These are phyloP conservation scores for Enteromius viviparus DNA, from an alignment of 2,797 vertebrate genomes.

Conservation along the genomic window DNA sequence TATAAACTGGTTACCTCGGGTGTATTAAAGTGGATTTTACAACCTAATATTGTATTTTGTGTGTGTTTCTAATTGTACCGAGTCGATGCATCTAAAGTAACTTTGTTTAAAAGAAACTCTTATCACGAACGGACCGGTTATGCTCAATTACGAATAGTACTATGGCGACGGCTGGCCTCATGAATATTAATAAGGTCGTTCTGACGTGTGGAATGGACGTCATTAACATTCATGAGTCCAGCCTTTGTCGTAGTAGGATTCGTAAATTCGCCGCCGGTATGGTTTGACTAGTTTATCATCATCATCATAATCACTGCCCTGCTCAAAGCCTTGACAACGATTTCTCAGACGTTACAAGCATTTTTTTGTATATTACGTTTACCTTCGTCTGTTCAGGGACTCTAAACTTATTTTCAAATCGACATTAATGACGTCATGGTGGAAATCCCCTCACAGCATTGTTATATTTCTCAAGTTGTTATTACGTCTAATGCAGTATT, in stretches of 20 bases:
- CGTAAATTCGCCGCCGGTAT: not conserved
- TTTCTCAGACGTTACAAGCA: not conserved
- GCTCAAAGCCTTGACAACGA: not conserved
- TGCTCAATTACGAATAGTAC: not conserved
- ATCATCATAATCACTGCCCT: not conserved
- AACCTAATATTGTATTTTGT: not conserved
- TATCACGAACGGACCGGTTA: not conserved
- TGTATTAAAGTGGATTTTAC: not conserved
- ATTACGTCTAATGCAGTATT: not conserved
- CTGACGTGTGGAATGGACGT: fast-evolving
- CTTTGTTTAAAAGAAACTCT: not conserved
- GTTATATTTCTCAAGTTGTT: not conserved
- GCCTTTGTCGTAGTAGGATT: not conserved
- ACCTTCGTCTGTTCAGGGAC: not conserved
- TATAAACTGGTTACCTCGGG: not conserved
- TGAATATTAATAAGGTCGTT: not conserved
- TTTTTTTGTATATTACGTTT: not conserved
- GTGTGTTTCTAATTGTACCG: not conserved
- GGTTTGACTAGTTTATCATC: not conserved
- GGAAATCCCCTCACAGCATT: conserved; percentile 42
- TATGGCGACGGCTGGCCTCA: not conserved
- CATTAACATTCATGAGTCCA: conserved; percentile 1
- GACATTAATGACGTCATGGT: conserved; percentile 43
- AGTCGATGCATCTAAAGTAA: not conserved
- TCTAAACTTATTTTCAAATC: conserved; percentile 15